phyloP scores from a whole-genome alignment of 2,113 vertebrate species.

The Ceuthmochares aereus region DNA sequence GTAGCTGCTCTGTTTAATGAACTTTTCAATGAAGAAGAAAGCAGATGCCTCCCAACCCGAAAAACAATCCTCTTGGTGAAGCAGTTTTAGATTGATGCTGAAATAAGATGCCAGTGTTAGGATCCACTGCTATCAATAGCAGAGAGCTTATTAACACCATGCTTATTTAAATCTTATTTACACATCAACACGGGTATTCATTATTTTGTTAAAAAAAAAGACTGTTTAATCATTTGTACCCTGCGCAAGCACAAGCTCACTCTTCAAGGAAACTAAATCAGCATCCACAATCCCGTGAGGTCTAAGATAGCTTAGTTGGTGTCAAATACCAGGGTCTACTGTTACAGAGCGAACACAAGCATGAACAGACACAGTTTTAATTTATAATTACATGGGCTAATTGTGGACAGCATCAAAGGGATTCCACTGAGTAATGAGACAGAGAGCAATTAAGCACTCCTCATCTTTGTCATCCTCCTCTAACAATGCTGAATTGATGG shows the following conservation, averaged over 20 bases:
- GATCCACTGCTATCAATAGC: neutral
- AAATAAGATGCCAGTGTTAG: neutral
- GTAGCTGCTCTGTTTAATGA: neutral
- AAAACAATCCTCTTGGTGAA: neutral
- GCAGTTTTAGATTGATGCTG: slow-evolving; percentile 16
- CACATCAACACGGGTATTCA: slow-evolving; percentile 5
- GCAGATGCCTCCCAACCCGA: neutral
- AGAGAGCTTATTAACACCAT: slow-evolving; percentile 6
- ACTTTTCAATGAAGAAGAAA: slow-evolving; percentile 29
- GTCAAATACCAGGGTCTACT: neutral
- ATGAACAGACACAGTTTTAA: slow-evolving; percentile 3
- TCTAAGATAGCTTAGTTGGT: neutral
- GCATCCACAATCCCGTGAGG: neutral
- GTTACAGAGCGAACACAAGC: neutral
- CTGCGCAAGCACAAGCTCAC: neutral
- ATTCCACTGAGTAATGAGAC: slow-evolving; percentile 33
- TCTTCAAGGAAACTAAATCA: neutral
- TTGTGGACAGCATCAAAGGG: slow-evolving; percentile 35
- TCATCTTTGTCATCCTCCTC: neutral
- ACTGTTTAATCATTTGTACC: slow-evolving; percentile 2
- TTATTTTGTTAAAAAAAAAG: neutral
- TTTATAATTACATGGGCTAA: slow-evolving; percentile 52
- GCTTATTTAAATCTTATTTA: slow-evolving; percentile 44
- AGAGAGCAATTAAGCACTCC: slow-evolving; percentile 31
- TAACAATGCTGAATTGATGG: neutral